Evolutionary conservation across 2,888 invertebrate genomes (phyloP).

Genomic region (Erynnis tages): DNA sequence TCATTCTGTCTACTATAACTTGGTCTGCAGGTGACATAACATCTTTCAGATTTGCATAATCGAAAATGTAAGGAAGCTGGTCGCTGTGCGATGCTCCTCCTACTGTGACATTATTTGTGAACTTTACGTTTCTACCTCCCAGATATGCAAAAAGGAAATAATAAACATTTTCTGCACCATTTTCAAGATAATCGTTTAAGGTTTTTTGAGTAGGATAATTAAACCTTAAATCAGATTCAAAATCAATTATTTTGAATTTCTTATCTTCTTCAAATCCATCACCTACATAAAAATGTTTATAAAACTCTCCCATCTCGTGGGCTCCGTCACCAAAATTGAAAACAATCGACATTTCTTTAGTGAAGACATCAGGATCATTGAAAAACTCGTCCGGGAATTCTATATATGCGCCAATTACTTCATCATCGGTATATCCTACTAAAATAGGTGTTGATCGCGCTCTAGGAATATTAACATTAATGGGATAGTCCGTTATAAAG

Average conservation of each 20-base stretch:
- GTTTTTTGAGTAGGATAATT: constrained; percentile 46
- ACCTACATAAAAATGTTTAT: constrained; percentile 49
- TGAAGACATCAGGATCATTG: constrained; percentile 1
- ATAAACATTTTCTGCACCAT: constrained; percentile 39
- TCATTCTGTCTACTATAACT: constrained; percentile 49
- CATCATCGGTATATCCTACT: constrained; percentile 49
- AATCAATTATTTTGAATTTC: constrained; percentile 39
- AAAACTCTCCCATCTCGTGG: constrained; percentile 35
- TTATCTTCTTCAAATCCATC: constrained; percentile 33
- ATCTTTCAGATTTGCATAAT: constrained; percentile 26
- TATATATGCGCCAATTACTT: constrained; percentile 40
- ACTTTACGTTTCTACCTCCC: constrained; percentile 42
- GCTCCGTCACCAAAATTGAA: constrained; percentile 9
- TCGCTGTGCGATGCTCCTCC: constrained; percentile 48
- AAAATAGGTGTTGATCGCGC: constrained; percentile 40
- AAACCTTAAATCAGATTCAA: constrained; percentile 49
- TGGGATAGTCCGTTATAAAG: constrained; percentile 39
- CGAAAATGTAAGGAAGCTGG: constrained; percentile 52
- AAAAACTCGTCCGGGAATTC: constrained; percentile 30
- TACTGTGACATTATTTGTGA: constrained; percentile 32
- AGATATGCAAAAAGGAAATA: constrained; percentile 51
- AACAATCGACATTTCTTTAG: constrained; percentile 39
- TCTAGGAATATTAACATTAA: constrained; percentile 34
- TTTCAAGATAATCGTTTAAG: constrained; percentile 38
- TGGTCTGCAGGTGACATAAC: constrained; percentile 41